Conservation (phyloP, 2,113 vertebrate genomes). For the Nibea albiflora region DNA sequence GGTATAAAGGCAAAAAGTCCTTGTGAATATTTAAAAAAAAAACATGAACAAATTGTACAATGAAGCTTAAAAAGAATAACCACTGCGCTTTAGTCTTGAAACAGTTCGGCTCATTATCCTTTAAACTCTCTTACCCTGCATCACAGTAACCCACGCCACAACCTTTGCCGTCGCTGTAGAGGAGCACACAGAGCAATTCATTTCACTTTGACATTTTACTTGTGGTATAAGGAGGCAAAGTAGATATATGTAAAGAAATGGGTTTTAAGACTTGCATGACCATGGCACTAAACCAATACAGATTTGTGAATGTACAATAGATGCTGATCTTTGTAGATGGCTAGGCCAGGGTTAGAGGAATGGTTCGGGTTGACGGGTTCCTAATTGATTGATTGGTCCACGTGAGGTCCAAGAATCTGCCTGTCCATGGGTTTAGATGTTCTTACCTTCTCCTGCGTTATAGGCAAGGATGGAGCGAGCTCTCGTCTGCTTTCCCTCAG, state of each 20-base stretch:
- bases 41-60: neutral
- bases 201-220: constrained; percentile 20
- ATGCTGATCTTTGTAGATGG: neutral
- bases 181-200: constrained; percentile 42
- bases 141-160: constrained; percentile 76
- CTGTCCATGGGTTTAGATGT: neutral
- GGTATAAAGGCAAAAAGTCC: constrained; percentile 21
- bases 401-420: neutral
- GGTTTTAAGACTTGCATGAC: neutral
- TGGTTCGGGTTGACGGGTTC: neutral
- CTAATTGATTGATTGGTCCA: neutral
- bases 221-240: neutral
- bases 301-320: neutral
- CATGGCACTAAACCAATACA: too few relatives aligned
- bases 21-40: constrained; percentile 6
- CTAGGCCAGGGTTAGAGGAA: neutral
- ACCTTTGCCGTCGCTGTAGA: constrained; percentile 70
- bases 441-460: constrained; percentile 90
- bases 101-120: neutral
- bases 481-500: constrained; percentile 94
- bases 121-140: constrained; percentile 67
- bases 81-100: neutral
- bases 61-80: too few relatives aligned
- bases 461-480: constrained; percentile 93
- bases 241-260: neutral